These are phyloP conservation scores for Agrochola macilenta DNA, from an alignment of 2,888 invertebrate genomes.

Conservation along the genomic window DNA sequence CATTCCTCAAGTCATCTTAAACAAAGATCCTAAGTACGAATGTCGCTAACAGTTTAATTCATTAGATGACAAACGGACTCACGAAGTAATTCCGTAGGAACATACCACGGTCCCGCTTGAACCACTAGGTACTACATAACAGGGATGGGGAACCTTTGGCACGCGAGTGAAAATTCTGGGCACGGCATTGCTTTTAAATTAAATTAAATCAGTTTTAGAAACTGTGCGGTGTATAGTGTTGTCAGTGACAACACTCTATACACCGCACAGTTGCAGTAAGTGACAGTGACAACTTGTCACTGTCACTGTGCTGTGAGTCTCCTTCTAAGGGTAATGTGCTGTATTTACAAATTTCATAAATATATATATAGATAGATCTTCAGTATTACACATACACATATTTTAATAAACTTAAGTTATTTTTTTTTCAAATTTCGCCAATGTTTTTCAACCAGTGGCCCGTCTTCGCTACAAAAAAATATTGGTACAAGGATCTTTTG, in stretches of 20 bases:
- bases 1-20: slow-evolving; percentile 16
- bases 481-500: neutral
- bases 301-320: neutral
- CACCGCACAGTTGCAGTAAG: too few species aligned
- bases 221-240: neutral
- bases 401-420: neutral
- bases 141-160: slow-evolving; percentile 10
- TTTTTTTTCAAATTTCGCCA: neutral
- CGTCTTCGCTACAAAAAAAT: neutral
- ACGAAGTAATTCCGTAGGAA: slow-evolving; percentile 57
- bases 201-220: too few species aligned
- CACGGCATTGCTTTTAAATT: too few species aligned
- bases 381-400: neutral
- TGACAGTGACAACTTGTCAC: too few species aligned
- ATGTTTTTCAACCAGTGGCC: neutral
- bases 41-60: slow-evolving; percentile 63
- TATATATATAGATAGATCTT: neutral
- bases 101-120: slow-evolving; percentile 44
- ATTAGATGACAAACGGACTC: slow-evolving; percentile 59
- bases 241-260: too few species aligned
- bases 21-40: slow-evolving; percentile 34
- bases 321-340: neutral
- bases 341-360: neutral
- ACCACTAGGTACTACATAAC: slow-evolving; percentile 30
- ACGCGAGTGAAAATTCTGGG: neutral